Base-by-base conservation (phyloP, 2,113 vertebrate species). In the Sceloporus tristichus region DNA sequence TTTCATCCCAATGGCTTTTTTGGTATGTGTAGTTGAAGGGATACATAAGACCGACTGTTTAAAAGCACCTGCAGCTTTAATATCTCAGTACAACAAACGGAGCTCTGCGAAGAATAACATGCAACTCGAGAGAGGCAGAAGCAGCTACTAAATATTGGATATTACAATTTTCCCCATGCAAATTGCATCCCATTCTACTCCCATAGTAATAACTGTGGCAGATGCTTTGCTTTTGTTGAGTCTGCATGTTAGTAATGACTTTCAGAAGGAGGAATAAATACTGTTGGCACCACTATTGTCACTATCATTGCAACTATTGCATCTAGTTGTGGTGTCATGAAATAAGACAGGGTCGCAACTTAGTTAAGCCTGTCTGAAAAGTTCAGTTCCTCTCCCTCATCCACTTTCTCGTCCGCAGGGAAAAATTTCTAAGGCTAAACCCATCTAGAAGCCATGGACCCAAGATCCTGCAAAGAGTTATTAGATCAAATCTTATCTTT, bases 21-120 rank as follows among this genome's bases (percentile, higher is more conserved):
- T 25, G 14, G 10, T 68, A 6, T 9, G n/a, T 34, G 14, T 21
- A 53, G 29, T 53, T 13, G 62, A 78, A 53, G 65, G 85, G 68
- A 53, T 53, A 23, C 14, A 10, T 68, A 66, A 48, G 40, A 5
- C 59, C 66, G 56, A 4, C n/a, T 19, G n/a, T 80, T 80, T 87
- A 87, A 71, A 59, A 71, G 8, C 53, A 87, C 85, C 77, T 59
- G 78, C 85, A 87, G 66, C 48, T 87, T 87, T 80, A 87, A 79
- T 73, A 81, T 73, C 18, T 86, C 5, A 25, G 68, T 90, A 70
- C 5, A 77, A 87, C 53, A 90, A 91, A 88, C 65, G 86, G 84
- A 77, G 21, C 11, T 87, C 65, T 76, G 87, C 0, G 25, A 34
- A 68, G 23, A 11, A 19, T 16, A 0, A 4, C 89, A 62, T 84